Conservation (phyloP, 2,797 vertebrate genomes). For the Sphaeramia orbicularis region DNA sequence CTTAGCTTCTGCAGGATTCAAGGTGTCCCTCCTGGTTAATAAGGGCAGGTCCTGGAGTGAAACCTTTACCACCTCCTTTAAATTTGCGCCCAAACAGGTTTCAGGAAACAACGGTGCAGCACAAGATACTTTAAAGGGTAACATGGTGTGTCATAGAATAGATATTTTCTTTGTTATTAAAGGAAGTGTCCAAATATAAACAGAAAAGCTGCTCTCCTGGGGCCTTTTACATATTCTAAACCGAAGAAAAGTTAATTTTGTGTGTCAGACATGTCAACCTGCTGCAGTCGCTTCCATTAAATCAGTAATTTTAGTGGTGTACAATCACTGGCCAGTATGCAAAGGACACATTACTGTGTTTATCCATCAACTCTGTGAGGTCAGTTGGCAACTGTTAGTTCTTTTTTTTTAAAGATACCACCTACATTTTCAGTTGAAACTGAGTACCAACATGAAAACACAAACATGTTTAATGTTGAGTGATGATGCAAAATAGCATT, state of each 20-base stretch:
- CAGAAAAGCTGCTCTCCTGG: constrained; percentile 10
- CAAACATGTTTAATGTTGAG: constrained; percentile 5
- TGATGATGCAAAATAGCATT: background rate
- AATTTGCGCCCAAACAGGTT: constrained; percentile 39
- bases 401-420: constrained; percentile 1
- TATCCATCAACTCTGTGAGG: constrained; percentile 5
- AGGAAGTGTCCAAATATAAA: background rate
- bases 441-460: constrained; percentile 27
- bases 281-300: constrained; percentile 15
- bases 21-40: constrained; percentile 47
- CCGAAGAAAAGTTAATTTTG: constrained; percentile 30
- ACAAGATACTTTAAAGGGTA: constrained; percentile 41
- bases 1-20: constrained; percentile 40
- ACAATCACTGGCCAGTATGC: constrained; percentile 22
- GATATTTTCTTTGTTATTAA: constrained; percentile 28
- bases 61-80: constrained; percentile 7
- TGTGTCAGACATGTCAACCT: constrained; percentile 26
- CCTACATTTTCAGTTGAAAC: constrained; percentile 24
- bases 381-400: constrained; percentile 9
- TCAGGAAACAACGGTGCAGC: constrained; percentile 27
- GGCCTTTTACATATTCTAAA: constrained; percentile 19
- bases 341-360: constrained; percentile 29
- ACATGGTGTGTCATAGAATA: constrained; percentile 10
- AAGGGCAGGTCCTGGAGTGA: constrained; percentile 34
- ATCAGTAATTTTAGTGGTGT: constrained; percentile 30